These are phyloP conservation scores for Ridgeia piscesae DNA, from an alignment of 1,140 invertebrate genomes.

Conservation along the genomic window DNA sequence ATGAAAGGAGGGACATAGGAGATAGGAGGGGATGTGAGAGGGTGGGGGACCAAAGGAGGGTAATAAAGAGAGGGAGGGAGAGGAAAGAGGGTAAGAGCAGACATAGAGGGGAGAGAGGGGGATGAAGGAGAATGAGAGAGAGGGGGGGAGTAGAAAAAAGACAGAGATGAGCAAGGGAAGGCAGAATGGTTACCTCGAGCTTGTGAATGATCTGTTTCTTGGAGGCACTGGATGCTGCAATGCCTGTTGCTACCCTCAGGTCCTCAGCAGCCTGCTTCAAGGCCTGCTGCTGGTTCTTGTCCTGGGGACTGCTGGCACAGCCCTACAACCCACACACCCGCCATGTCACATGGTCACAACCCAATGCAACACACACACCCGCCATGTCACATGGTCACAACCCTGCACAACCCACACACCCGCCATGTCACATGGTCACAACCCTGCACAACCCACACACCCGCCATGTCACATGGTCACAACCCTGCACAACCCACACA, in stretches of 20 bases:
- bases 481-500: not conserved
- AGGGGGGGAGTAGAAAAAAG: not conserved
- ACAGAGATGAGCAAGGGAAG: not conserved
- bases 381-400: too few species aligned
- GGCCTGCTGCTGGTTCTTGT: constrained; percentile 79
- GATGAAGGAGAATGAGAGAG: too few species aligned
- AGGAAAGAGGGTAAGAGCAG: too few species aligned
- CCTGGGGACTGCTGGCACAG: constrained; percentile 82
- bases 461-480: not conserved
- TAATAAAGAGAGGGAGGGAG: too few species aligned
- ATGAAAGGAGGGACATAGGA: not conserved
- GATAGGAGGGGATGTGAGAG: too few species aligned
- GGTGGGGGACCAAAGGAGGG: too few species aligned
- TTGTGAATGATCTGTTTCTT: constrained; percentile 76
- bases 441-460: constrained; percentile 54
- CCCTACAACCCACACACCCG: constrained; percentile 52
- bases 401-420: too few species aligned
- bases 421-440: too few species aligned
- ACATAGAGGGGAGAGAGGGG: too few species aligned
- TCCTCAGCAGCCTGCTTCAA: constrained; percentile 88
- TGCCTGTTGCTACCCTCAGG: constrained; percentile 79
- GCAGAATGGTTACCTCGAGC: constrained; percentile 64
- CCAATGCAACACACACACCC: not conserved
- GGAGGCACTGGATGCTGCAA: constrained; percentile 76
- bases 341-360: not conserved